phyloP scores from a whole-genome alignment of 2,888 invertebrate genomes.

The Rhabditoides inermis region DNA sequence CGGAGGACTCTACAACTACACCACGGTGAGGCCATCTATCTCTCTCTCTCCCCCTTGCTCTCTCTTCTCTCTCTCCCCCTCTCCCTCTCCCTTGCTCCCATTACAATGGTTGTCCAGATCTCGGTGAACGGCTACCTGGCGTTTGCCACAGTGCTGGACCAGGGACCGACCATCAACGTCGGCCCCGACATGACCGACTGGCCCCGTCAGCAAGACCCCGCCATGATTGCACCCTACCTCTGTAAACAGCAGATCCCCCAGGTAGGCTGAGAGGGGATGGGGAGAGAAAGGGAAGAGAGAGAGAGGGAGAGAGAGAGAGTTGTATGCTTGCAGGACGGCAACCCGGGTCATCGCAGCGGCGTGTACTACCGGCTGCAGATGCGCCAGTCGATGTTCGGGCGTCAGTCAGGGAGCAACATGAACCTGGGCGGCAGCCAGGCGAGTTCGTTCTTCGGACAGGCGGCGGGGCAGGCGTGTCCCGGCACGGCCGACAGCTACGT shows the following conservation, averaged over 20 bases:
- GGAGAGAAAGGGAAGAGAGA: background rate
- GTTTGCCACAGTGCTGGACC: slow-evolving; percentile 50
- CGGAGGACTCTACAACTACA: slow-evolving; percentile 50
- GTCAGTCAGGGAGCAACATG: slow-evolving; percentile 38
- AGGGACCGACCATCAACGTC: slow-evolving; percentile 51
- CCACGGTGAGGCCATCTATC: slow-evolving; percentile 28
- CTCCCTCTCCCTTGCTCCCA: background rate
- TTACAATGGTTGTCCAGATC: slow-evolving; percentile 23
- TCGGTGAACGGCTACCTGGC: slow-evolving; percentile 50
- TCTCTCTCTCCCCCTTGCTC: background rate
- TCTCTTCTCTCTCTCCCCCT: background rate
- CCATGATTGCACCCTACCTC: slow-evolving; percentile 52
- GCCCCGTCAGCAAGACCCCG: slow-evolving; percentile 49
- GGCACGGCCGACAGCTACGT: slow-evolving; percentile 44
- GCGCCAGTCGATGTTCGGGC: slow-evolving; percentile 47
- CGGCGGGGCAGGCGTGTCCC: slow-evolving; percentile 39
- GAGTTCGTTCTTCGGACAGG: slow-evolving; percentile 42
- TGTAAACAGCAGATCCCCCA: slow-evolving; percentile 45
- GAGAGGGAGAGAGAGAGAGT: background rate
- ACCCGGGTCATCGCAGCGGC: slow-evolving; percentile 44
- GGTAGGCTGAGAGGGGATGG: background rate
- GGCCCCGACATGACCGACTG: slow-evolving; percentile 50
- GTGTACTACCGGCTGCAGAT: slow-evolving; percentile 47
- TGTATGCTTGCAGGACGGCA: slow-evolving; percentile 26
- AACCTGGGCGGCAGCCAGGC: slow-evolving; percentile 29